phyloP scores from a whole-genome alignment of 1,140 invertebrate genomes.

The Schlechtendalia chinensis region DNA sequence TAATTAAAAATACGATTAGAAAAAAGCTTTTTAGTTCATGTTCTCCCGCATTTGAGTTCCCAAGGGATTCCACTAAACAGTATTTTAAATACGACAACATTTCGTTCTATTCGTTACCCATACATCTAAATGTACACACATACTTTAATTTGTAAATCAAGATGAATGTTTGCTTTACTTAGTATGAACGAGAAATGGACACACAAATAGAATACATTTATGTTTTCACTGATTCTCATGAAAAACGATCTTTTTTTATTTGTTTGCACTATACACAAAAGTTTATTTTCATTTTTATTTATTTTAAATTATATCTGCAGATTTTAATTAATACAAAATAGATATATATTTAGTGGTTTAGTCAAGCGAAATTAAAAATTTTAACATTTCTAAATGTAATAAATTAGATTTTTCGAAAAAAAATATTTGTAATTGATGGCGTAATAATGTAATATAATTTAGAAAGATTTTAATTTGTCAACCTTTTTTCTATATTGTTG shows the following conservation, averaged over 20 bases:
- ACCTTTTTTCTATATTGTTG: too few relatives aligned
- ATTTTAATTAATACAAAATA: too few relatives aligned
- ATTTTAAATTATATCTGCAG: too few relatives aligned
- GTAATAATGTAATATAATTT: too few relatives aligned
- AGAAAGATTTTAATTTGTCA: too few relatives aligned
- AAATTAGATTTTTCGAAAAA: too few relatives aligned
- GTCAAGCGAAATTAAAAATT: too few relatives aligned
- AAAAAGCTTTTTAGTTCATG: not conserved
- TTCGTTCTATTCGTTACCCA: not conserved
- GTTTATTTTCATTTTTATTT: too few relatives aligned
- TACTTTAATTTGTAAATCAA: not conserved
- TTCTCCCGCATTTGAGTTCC: not conserved
- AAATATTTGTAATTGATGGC: too few relatives aligned
- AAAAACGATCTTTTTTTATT: not conserved
- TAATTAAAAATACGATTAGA: slow-evolving; percentile 3
- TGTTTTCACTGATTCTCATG: not conserved
- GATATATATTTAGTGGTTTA: too few relatives aligned
- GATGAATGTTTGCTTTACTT: not conserved
- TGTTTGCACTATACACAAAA: too few relatives aligned
- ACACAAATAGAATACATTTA: not conserved
- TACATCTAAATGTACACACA: not conserved
- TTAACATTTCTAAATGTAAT: too few relatives aligned
- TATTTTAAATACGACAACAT: not conserved
- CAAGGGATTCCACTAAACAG: not conserved
- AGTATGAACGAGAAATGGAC: not conserved